Evolutionary conservation across 2,113 vertebrate genomes (phyloP).

Genomic region (Ploceus nigricollis): DNA sequence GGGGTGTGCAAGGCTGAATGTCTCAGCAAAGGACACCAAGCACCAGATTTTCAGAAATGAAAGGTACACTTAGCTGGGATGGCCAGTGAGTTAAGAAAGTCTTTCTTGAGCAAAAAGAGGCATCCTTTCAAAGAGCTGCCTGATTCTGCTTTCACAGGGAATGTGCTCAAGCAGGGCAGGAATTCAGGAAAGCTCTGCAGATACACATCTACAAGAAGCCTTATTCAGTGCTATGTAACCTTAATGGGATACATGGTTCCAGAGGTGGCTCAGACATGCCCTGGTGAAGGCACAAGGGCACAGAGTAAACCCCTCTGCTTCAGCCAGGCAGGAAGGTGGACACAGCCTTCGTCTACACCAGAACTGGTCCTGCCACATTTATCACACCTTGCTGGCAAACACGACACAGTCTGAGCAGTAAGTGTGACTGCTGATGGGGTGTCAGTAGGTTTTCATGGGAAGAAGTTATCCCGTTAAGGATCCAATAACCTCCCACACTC

Average conservation of each 20-base stretch:
- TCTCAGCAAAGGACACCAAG: not conserved
- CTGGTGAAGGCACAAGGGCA: not conserved
- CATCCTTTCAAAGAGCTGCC: not conserved
- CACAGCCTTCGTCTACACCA: not conserved
- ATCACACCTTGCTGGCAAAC: not conserved
- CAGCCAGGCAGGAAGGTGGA: not conserved
- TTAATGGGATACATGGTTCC: not conserved
- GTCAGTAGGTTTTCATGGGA: not conserved
- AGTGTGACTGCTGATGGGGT: not conserved
- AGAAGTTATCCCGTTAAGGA: not conserved
- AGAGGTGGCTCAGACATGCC: not conserved
- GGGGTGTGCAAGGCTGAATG: not conserved
- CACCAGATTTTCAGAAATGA: not conserved
- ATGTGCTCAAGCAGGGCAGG: not conserved
- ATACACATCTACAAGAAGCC: not conserved
- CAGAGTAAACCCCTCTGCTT: not conserved
- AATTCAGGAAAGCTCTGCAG: not conserved
- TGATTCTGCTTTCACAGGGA: not conserved
- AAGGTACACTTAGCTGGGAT: not conserved
- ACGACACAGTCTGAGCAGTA: not conserved
- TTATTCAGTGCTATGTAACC: not conserved
- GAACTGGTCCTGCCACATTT: not conserved
- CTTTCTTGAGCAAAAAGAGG: not conserved
- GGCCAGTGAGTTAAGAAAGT: not conserved
- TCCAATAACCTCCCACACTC: not conserved